Conservation (phyloP, 1,140 invertebrate genomes). For the Hycleus phaleratus region DNA sequence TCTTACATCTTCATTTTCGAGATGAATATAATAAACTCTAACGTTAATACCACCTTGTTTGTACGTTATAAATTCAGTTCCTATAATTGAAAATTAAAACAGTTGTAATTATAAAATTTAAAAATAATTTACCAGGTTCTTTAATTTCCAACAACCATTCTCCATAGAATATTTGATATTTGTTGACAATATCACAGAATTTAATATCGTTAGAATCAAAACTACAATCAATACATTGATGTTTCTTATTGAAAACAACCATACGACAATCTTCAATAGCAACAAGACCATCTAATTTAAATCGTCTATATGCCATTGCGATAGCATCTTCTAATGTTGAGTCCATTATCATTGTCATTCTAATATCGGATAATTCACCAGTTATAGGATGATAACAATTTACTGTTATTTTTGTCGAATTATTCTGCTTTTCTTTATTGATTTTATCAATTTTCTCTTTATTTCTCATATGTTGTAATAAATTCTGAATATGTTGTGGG, state of each 20-base stretch:
- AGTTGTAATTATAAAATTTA: constrained; percentile 3
- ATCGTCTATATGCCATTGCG: constrained; percentile 50
- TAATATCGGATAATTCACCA: constrained; percentile 46
- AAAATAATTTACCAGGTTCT: constrained; percentile 43
- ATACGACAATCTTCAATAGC: constrained; percentile 61
- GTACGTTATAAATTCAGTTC: constrained; percentile 54
- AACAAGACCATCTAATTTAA: constrained; percentile 52
- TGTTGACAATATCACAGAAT: constrained; percentile 45
- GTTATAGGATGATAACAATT: constrained; percentile 54
- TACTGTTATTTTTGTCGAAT: constrained; percentile 55
- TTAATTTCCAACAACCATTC: constrained; percentile 65
- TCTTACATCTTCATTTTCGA: constrained; percentile 53
- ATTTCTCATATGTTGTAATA: constrained; percentile 58
- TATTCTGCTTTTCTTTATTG: constrained; percentile 51
- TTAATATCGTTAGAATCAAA: constrained; percentile 54
- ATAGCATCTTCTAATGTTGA: constrained; percentile 52
- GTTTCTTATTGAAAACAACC: constrained; percentile 61
- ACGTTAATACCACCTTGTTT: constrained; percentile 56
- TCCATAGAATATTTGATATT: constrained; percentile 23
- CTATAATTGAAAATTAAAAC: constrained; percentile 13
- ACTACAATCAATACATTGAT: constrained; percentile 62
- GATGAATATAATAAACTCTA: constrained; percentile 57
- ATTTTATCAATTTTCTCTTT: constrained; percentile 59
- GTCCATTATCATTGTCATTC: constrained; percentile 45
- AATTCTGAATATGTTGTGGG: constrained; percentile 63